phyloP scores from a whole-genome alignment of 2,888 invertebrate species.

The Ptychoptera albimana region DNA sequence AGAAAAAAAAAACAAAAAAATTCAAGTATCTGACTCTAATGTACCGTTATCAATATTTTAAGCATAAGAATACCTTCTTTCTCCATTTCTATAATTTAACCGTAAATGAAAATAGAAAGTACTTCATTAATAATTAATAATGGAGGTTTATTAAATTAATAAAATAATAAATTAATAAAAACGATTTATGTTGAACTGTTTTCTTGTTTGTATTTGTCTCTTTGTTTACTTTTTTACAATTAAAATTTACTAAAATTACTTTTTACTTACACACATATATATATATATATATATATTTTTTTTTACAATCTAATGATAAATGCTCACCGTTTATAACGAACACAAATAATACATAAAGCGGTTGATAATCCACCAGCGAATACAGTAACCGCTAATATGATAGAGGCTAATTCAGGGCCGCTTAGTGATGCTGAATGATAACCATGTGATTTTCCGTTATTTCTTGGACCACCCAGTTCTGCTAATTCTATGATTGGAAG shows the following conservation, averaged over 20 bases:
- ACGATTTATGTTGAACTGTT: not conserved
- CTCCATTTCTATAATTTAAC: too few species aligned
- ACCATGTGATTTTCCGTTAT: slow-evolving; percentile 29
- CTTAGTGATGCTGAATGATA: slow-evolving; percentile 31
- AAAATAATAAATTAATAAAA: too few species aligned
- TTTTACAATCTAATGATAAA: not conserved
- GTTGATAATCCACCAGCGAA: slow-evolving; percentile 67
- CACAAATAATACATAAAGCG: slow-evolving; percentile 60
- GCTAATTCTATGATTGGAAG: slow-evolving; percentile 46
- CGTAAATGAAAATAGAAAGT: too few species aligned
- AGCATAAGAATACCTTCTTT: too few species aligned
- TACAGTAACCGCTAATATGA: slow-evolving; percentile 64
- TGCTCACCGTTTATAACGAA: slow-evolving; percentile 34
- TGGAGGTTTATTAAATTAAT: too few species aligned
- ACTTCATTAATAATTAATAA: too few species aligned
- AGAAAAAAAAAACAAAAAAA: too few species aligned
- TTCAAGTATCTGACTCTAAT: too few species aligned
- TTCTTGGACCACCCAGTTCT: slow-evolving; percentile 27
- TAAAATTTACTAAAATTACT: not conserved
- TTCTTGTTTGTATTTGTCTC: not conserved
- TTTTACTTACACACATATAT: not conserved
- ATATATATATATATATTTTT: not conserved
- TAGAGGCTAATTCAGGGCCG: slow-evolving; percentile 63
- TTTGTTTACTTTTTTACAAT: not conserved
- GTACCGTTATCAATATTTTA: too few species aligned